Base-by-base conservation (phyloP, 2,888 invertebrate genomes). In the Podotricha telesiphe region DNA sequence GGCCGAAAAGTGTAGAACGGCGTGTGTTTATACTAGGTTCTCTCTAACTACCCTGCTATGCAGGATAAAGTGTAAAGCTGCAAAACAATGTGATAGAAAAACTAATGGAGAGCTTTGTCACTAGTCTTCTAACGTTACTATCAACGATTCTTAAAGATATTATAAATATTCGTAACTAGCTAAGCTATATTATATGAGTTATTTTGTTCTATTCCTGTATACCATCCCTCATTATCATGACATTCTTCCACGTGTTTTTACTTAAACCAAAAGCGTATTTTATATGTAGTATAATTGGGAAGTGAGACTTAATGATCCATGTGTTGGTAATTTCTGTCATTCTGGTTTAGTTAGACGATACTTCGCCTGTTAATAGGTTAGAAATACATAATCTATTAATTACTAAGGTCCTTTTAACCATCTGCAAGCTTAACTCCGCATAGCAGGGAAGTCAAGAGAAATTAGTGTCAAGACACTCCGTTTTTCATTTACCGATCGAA, bases 321-420 rank as follows among this genome's bases (percentile, higher is more conserved):
- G 65, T 75, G 76, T 63, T 70, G 58, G 69, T 69, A 75, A 74
- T 76, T 76, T 71, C 65, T 72, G 67, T 73, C 70, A 62, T 45
- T 65, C 61, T 28, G 47, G 45, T 66, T 71, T 56, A 68, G 19
- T 61, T 69, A 59, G 56, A 67, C 55, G 50, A 70, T 67, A 68
- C 63, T 69, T 66, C 71, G 58, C 37, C 53, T 47, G 45, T 68
- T 50, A 59, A 62, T 68, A 64, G 51, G 15, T 59, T 48, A 59
- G 22, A 50, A 67, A 67, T 58, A 65, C 47, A 28, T 45, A 45
- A 22, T 45, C 45, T 11, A 45, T n/a, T 42, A n/a, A 17, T 45
- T 45, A 2, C 28, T 28, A 2, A 28, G 28, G 2, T 59, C 11
- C 55, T 34, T 55, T 7, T n/a, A n/a, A n/a, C n/a, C n/a, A n/a